Conservation (phyloP, 2,888 invertebrate genomes). For the Ecdyonurus torrentis region DNA sequence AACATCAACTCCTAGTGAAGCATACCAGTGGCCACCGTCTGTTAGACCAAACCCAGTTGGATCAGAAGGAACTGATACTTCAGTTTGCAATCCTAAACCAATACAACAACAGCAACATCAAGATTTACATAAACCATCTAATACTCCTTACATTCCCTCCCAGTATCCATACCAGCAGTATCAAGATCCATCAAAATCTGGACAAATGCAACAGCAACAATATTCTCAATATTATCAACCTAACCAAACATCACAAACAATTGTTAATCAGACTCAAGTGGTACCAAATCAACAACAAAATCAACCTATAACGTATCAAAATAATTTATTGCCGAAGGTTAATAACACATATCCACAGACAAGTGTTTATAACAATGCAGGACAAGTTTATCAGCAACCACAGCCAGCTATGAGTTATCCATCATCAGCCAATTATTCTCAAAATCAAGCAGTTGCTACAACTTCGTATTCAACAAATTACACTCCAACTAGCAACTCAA, state of each 20-base stretch:
- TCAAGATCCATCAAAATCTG: background rate
- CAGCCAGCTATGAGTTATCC: background rate
- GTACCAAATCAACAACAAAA: background rate
- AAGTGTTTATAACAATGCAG: background rate
- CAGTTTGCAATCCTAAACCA: background rate
- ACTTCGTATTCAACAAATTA: background rate
- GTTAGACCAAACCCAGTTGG: slow-evolving; percentile 55
- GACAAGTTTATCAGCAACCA: background rate
- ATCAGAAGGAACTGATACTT: slow-evolving; percentile 36
- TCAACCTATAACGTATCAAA: too few relatives aligned
- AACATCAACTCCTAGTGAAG: slow-evolving; percentile 11
- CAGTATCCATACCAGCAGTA: background rate
- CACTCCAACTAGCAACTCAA: background rate
- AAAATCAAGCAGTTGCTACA: background rate
- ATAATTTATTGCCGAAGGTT: background rate
- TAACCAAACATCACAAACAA: background rate
- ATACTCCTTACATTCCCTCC: background rate
- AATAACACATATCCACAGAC: background rate
- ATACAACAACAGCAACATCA: background rate
- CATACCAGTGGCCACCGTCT: slow-evolving; percentile 28
- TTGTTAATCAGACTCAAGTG: background rate
- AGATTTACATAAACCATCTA: background rate
- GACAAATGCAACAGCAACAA: background rate
- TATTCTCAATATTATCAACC: background rate
- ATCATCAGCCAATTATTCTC: background rate